These are phyloP conservation scores for Paedocypris micromegethes DNA, from an alignment of 2,797 vertebrate species.

Conservation along the genomic window DNA sequence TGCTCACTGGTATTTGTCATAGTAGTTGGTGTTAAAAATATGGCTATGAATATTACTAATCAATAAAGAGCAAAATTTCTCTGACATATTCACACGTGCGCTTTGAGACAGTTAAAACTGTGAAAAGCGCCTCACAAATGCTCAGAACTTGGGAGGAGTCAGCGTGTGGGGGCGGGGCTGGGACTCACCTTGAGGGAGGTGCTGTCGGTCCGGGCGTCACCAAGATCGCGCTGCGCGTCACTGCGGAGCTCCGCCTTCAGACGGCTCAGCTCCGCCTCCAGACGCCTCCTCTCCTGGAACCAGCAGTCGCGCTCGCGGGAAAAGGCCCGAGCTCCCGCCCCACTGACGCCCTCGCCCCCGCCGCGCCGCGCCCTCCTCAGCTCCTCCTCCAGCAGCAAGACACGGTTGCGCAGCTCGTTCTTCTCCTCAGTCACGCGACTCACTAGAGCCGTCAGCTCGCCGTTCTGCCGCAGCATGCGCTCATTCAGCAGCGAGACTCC, in stretches of 20 bases:
- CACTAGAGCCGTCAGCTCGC: conserved; percentile 88
- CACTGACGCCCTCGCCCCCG: conserved; percentile 43
- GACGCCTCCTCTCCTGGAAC: conserved; percentile 72
- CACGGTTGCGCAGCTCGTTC: conserved; percentile 84
- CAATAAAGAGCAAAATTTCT: too few relatives aligned
- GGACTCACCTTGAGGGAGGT: conserved; percentile 78
- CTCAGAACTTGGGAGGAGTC: too few relatives aligned
- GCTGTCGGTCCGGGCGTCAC: conserved; percentile 75
- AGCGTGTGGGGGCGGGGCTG: neutral
- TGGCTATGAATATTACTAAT: too few relatives aligned
- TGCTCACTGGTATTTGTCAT: too few relatives aligned
- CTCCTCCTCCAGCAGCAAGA: conserved; percentile 83
- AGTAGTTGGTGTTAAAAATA: too few relatives aligned
- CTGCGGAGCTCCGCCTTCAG: conserved; percentile 79
- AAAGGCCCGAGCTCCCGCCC: conserved; percentile 80
- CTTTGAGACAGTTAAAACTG: too few relatives aligned
- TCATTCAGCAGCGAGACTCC: conserved; percentile 75
- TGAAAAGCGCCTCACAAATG: too few relatives aligned
- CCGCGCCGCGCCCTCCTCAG: conserved; percentile 56
- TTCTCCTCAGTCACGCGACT: conserved; percentile 91
- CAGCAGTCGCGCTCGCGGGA: conserved; percentile 83
- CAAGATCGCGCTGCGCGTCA: conserved; percentile 72
- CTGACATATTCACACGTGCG: too few relatives aligned
- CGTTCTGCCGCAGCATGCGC: conserved; percentile 87
- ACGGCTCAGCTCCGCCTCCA: conserved; percentile 80